These are phyloP conservation scores for Bos javanicus DNA, from an alignment of 2,113 vertebrate genomes.

Conservation along the genomic window DNA sequence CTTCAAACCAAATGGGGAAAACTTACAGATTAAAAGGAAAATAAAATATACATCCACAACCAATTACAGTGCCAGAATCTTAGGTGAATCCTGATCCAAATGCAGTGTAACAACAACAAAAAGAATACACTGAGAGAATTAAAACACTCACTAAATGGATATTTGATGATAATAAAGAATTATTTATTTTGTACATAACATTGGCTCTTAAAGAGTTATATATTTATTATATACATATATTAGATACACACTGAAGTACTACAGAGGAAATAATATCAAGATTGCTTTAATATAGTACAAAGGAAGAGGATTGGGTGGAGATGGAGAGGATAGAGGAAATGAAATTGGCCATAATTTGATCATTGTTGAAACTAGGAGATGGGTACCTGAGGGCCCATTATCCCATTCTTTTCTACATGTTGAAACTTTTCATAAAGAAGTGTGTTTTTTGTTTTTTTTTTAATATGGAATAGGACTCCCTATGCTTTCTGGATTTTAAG, in stretches of 20 bases:
- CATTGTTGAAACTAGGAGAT: not conserved
- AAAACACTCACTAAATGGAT: not conserved
- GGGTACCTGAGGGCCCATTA: not conserved
- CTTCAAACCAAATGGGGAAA: conserved; percentile 51
- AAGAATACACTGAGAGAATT: not conserved
- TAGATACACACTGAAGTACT: not conserved
- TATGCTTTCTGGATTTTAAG: not conserved
- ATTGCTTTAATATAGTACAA: not conserved
- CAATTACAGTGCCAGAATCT: not conserved
- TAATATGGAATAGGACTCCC: conserved; percentile 24
- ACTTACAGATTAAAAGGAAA: not conserved
- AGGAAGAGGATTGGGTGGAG: not conserved
- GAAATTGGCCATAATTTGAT: not conserved
- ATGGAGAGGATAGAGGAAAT: not conserved
- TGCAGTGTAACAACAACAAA: not conserved
- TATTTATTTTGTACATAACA: not conserved
- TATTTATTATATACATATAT: not conserved
- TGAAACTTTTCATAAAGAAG: not conserved
- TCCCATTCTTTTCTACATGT: not conserved
- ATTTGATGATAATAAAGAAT: not conserved
- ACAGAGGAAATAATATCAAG: not conserved
- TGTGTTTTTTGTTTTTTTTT: accelerated
- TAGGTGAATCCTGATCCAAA: not conserved
- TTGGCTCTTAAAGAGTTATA: not conserved
- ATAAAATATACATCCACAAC: not conserved